Percentiles rank a stretch among this genome's conserved stretches.
Conservation (phyloP, 2,888 invertebrate genomes). For the Fragum whitleyi region DNA sequence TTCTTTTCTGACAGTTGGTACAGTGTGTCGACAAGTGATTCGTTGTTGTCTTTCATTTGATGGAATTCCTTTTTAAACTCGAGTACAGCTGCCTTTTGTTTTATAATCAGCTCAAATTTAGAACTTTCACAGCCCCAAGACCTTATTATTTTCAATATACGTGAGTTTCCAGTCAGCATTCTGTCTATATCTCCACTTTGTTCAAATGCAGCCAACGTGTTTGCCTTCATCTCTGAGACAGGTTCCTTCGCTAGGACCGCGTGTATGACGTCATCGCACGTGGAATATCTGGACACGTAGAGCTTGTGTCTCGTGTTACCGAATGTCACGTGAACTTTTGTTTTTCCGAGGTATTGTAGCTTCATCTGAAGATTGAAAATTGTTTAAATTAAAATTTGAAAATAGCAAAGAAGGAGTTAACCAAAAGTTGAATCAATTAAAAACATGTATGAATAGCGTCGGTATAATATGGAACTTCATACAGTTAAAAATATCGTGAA, state of each 20-base stretch:
- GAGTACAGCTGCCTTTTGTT: slow-evolving; percentile 13
- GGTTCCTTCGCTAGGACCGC: slow-evolving; percentile 28
- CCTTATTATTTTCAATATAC: slow-evolving; percentile 36
- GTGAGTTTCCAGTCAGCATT: slow-evolving; percentile 25
- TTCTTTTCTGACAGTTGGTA: background rate
- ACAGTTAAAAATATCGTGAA: no score
- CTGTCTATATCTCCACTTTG: slow-evolving; percentile 27
- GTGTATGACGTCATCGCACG: slow-evolving; percentile 54
- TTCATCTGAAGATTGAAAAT: slow-evolving; percentile 6
- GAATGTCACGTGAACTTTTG: slow-evolving; percentile 29
- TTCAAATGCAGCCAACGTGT: slow-evolving; percentile 40
- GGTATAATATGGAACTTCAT: no score
- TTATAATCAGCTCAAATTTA: slow-evolving; percentile 31
- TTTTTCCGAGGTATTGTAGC: slow-evolving; percentile 23
- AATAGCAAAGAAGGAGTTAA: background rate
- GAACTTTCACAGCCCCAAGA: slow-evolving; percentile 50
- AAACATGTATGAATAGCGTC: no score
- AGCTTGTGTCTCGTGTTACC: slow-evolving; percentile 29
- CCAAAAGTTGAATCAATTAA: no score
- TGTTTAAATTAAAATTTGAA: no score
- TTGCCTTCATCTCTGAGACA: slow-evolving; percentile 2
- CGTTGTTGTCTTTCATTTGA: background rate
- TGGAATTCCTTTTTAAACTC: background rate
- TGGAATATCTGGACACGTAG: slow-evolving; percentile 48
- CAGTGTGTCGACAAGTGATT: background rate